Evolutionary conservation across 2,797 vertebrate genomes (phyloP).

Genomic region (Cossypha dichroa): DNA sequence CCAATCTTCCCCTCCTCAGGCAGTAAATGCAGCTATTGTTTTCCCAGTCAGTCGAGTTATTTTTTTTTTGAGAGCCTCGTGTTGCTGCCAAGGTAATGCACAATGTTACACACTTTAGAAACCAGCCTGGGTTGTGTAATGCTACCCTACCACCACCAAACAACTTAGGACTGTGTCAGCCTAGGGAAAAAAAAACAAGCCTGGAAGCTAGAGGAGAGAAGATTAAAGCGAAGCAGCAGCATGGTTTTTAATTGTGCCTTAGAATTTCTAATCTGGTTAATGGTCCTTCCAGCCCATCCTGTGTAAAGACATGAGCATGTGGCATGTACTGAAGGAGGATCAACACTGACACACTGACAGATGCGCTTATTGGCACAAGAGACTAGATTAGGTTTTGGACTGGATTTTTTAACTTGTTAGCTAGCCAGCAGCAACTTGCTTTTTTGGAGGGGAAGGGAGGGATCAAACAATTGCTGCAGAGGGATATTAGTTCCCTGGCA

Average conservation of each 20-base stretch:
- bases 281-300: constrained; percentile 56
- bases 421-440: constrained; percentile 62
- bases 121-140: neutral
- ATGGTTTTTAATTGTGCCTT: constrained; percentile 54
- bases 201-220: constrained; percentile 38
- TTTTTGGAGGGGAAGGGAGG: constrained; percentile 44
- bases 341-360: constrained; percentile 62
- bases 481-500: constrained; percentile 46
- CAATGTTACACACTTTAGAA: neutral
- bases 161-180: neutral
- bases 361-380: constrained; percentile 55
- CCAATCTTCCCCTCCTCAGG: neutral
- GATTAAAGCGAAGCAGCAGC: constrained; percentile 29
- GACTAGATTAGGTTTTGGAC: constrained; percentile 51
- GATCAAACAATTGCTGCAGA: constrained; percentile 53
- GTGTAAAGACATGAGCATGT: constrained; percentile 59
- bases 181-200: constrained; percentile 25
- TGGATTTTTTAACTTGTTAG: constrained; percentile 44
- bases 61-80: neutral
- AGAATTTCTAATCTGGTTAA: constrained; percentile 66
- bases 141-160: neutral
- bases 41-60: neutral
- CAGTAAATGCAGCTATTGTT: neutral
- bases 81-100: constrained; percentile 21
- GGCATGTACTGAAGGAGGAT: constrained; percentile 62